These are phyloP conservation scores for Rotaria socialis DNA, from an alignment of 2,888 invertebrate species.

Conservation along the genomic window DNA sequence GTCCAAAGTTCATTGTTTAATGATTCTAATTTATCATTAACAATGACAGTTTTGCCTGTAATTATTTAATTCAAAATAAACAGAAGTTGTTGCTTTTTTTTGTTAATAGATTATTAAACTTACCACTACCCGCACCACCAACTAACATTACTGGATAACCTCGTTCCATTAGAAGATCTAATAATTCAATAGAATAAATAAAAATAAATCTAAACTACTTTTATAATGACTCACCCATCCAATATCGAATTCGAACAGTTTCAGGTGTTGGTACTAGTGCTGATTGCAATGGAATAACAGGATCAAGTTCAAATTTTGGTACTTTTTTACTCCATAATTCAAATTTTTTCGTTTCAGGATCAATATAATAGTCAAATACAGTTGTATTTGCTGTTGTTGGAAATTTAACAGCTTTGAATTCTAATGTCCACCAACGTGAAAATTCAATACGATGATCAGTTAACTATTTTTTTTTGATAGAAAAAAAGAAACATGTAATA, in stretches of 20 bases:
- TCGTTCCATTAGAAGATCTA: conserved; percentile 80
- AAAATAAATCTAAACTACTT: neutral
- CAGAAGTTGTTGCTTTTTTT: conserved; percentile 9
- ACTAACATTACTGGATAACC: conserved; percentile 82
- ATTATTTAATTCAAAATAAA: conserved; percentile 61
- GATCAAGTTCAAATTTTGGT: conserved; percentile 82
- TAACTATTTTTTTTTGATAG: neutral
- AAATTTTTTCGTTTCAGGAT: conserved; percentile 81
- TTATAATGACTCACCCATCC: conserved; percentile 29
- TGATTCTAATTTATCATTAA: conserved; percentile 74
- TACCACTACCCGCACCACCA: conserved; percentile 47
- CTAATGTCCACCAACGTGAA: conserved; percentile 95
- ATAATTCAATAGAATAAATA: conserved; percentile 57
- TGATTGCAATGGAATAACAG: conserved; percentile 83
- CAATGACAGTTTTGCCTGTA: conserved; percentile 80
- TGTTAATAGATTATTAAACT: conserved; percentile 42
- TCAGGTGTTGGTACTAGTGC: conserved; percentile 86
- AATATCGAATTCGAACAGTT: conserved; percentile 80
- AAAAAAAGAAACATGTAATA: neutral
- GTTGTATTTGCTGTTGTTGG: conserved; percentile 73
- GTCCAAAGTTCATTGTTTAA: conserved; percentile 72
- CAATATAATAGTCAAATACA: conserved; percentile 89
- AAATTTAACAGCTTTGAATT: conserved; percentile 88
- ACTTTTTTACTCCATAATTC: conserved; percentile 81
- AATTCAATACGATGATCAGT: conserved; percentile 84